Conservation (phyloP, 2,113 vertebrate genomes). For the Crotalus helleri region DNA sequence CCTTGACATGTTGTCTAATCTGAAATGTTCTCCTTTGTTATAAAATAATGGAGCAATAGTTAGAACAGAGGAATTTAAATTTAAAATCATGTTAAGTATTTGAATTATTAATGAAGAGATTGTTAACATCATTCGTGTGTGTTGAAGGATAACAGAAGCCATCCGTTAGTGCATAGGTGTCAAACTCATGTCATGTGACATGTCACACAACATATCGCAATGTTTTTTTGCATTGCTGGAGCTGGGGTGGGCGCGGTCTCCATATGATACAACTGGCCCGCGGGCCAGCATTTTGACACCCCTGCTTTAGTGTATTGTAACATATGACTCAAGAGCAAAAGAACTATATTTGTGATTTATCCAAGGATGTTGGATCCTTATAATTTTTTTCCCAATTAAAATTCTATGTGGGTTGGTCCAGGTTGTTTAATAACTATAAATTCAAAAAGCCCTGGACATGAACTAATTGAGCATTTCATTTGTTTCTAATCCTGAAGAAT, state of each 20-base stretch:
- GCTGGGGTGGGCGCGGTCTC: no score
- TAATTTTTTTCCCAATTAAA: background rate
- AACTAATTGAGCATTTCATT: background rate
- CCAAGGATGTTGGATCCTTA: background rate
- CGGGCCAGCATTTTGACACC: no score
- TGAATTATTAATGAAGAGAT: background rate
- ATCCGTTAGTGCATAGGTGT: background rate
- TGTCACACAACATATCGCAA: no score
- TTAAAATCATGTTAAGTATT: background rate
- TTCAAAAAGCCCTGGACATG: background rate
- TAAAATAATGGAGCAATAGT: background rate
- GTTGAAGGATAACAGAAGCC: background rate
- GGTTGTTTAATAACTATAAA: background rate
- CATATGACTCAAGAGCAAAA: background rate
- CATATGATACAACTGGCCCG: no score
- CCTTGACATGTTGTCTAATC: background rate
- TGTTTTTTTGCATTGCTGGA: no score
- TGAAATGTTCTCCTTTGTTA: background rate
- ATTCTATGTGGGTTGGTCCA: background rate
- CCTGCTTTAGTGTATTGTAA: background rate
- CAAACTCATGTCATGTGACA: no score
- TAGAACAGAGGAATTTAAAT: background rate
- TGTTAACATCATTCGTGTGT: background rate
- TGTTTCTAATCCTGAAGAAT: background rate
- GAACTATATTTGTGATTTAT: background rate